phyloP scores from a whole-genome alignment of 2,797 vertebrate species.

The Rousettus madagascariensis region DNA sequence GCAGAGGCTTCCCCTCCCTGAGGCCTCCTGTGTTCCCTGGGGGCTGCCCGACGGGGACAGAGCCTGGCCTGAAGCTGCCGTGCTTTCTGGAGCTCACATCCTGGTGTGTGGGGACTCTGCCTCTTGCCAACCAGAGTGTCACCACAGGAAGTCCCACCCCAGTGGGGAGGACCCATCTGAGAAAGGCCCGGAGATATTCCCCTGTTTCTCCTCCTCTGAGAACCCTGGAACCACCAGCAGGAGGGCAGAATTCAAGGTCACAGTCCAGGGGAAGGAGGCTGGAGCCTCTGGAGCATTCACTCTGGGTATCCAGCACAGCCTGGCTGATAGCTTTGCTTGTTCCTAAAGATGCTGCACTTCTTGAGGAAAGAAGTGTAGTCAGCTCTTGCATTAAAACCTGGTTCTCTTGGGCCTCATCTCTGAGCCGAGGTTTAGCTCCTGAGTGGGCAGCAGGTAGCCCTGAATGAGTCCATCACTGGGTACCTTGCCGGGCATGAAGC shows the following conservation, averaged over 20 bases:
- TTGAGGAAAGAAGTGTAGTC: not conserved
- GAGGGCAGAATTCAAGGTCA: not conserved
- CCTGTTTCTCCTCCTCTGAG: not conserved
- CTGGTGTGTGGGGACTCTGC: not conserved
- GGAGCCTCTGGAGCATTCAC: fast-evolving
- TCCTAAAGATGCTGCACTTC: not conserved
- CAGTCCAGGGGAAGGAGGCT: not conserved
- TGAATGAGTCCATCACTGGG: not conserved
- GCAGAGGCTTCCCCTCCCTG: not conserved
- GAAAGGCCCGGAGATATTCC: not conserved
- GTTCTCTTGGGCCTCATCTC: not conserved
- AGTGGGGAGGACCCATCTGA: not conserved
- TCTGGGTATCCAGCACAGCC: too few species aligned
- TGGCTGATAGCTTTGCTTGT: not conserved
- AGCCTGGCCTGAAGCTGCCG: not conserved
- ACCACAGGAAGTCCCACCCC: not conserved
- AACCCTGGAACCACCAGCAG: not conserved
- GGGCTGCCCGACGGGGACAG: not conserved
- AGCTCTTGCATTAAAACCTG: not conserved
- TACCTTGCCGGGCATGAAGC: not conserved
- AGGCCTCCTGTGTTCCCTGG: not conserved
- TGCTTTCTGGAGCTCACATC: not conserved
- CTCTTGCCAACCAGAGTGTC: not conserved
- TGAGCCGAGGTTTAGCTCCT: not conserved
- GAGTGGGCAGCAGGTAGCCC: not conserved